These are phyloP conservation scores for Theropithecus gelada DNA, from an alignment of 2,113 vertebrate species.

Conservation along the genomic window DNA sequence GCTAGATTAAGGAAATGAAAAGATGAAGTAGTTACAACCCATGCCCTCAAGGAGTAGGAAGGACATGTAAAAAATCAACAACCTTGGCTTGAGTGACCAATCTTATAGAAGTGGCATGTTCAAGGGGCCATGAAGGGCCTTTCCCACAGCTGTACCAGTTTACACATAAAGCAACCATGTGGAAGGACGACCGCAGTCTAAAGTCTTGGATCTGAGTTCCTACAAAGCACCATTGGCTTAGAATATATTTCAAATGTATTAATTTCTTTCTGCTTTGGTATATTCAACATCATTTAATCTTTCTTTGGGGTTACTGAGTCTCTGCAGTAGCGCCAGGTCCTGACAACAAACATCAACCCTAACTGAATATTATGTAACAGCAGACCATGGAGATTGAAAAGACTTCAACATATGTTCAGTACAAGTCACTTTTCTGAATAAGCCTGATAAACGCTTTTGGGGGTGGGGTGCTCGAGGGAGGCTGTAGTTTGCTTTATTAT, in stretches of 20 bases:
- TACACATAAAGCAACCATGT: neutral
- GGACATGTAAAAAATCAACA: neutral
- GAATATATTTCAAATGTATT: neutral
- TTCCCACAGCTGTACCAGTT: neutral
- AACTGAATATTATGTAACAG: neutral
- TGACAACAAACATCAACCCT: neutral
- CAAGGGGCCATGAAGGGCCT: rapidly evolving
- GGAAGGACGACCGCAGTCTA: neutral
- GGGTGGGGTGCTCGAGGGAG: neutral
- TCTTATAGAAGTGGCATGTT: rapidly evolving
- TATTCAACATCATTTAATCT: neutral
- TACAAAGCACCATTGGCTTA: neutral
- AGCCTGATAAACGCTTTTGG: neutral
- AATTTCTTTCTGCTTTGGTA: neutral
- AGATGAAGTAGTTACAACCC: neutral
- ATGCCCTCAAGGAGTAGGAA: neutral
- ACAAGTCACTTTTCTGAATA: neutral
- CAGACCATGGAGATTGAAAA: neutral
- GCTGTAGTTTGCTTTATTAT: slow-evolving; percentile 12
- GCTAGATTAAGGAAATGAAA: neutral
- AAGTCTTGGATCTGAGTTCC: neutral
- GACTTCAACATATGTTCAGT: neutral
- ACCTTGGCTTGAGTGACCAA: neutral
- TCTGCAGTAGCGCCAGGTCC: neutral
- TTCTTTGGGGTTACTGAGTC: neutral